Evolutionary conservation across 2,797 vertebrate genomes (phyloP), one percentile per base, ranked within the genome.

Genomic region (Champsocephalus gunnari): DNA sequence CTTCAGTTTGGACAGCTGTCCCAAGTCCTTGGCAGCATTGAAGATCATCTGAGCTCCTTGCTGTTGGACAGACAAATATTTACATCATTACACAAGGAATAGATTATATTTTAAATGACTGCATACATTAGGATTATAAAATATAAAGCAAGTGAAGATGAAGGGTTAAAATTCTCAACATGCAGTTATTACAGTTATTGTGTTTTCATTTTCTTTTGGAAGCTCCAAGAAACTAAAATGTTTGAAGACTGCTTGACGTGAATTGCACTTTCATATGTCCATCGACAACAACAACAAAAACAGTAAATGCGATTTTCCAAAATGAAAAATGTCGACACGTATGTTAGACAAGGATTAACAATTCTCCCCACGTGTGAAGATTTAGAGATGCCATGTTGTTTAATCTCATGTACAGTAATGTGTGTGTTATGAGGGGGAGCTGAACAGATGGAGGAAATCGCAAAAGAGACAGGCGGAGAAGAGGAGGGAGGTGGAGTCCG

Each of bases 21-120:
- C 97, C 80, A 99, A 94, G 88, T 99, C 98, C 94, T 99, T 99
- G 88, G 98, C 98, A 82, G 98, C 97, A 45, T 94, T 99, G 92
- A 99, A 98, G 89, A 99, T 98, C 96, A 99, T 99, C 93, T 99
- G 98, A 71, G 97, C 96, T 71, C 97, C 98, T 94, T 99, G 94
- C 92, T 95, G 91, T 91, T 77, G 44, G 65, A 66, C 68, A 76
- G 74, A 64, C 49, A 77, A 13, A 81, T 0, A 66, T 5, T n/a
- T 21, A 24, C 53, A 12, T 1, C 1, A 19, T 74, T 34, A 77
- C 3, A 2, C 5, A 48, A 44, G 54, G 19, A 24, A 51, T 8
- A 62, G 7, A 4, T 38, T 38, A 38, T 1, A 7, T 9, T 38
- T 38, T 0, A 9, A 38, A 38, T 13, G 10, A 73, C 51, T 17